Evolutionary conservation across 2,797 vertebrate genomes (phyloP).

Genomic region (Sebastes iracundus): DNA sequence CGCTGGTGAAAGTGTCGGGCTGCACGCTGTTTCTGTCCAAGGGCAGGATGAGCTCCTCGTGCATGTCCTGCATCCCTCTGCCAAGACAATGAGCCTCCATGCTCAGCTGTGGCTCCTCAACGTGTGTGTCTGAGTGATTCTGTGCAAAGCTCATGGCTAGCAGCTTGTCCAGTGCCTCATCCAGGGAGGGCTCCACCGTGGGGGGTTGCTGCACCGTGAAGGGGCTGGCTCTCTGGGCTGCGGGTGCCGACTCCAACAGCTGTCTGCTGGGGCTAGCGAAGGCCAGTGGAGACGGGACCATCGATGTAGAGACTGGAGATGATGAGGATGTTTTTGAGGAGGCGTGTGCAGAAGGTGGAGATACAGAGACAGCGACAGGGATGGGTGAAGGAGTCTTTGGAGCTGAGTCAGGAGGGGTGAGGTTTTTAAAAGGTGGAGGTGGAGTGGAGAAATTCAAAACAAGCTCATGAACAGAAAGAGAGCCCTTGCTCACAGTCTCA

Average conservation of each 20-base stretch:
- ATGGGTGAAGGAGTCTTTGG: slow-evolving; percentile 62
- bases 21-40: slow-evolving; percentile 80
- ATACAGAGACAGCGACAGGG: slow-evolving; percentile 10
- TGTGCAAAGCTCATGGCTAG: slow-evolving; percentile 78
- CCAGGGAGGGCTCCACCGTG: slow-evolving; percentile 62
- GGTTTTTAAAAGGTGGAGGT: slow-evolving; percentile 36
- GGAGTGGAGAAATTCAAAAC: slow-evolving; percentile 45
- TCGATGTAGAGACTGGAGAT: slow-evolving; percentile 24
- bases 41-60: slow-evolving; percentile 79
- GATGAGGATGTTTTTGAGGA: slow-evolving; percentile 52
- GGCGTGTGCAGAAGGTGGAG: slow-evolving; percentile 13
- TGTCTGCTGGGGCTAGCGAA: slow-evolving; percentile 42
- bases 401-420: slow-evolving; percentile 50
- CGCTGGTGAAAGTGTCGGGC: slow-evolving; percentile 79
- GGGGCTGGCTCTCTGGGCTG: slow-evolving; percentile 31
- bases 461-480: slow-evolving; percentile 41
- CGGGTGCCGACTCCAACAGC: neutral
- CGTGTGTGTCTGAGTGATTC: neutral
- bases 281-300: slow-evolving; percentile 16
- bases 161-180: slow-evolving; percentile 81
- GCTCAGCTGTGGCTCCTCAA: slow-evolving; percentile 25
- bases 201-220: slow-evolving; percentile 19
- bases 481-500: slow-evolving; percentile 30
- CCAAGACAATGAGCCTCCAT: slow-evolving; percentile 24
- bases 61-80: slow-evolving; percentile 64